Conservation (phyloP, 2,888 invertebrate species). For the Lucinisca nassula region DNA sequence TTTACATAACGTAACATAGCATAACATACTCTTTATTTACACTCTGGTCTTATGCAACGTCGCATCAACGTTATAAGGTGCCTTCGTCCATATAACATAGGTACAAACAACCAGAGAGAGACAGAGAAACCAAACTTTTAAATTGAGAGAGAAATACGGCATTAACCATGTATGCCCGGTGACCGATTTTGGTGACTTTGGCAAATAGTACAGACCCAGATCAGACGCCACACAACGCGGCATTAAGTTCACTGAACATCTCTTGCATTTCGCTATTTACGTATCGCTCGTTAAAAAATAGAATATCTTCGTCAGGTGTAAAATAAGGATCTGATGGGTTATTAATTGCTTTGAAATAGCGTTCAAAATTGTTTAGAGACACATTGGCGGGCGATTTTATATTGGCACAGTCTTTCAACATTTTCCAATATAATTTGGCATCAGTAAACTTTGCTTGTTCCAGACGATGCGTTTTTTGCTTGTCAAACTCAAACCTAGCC, state of each 20-base stretch:
- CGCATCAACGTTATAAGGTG: no score
- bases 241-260: neutral
- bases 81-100: no score
- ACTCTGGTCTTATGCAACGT: no score
- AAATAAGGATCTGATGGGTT: neutral
- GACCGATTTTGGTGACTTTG: no score
- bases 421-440: slow-evolving; percentile 1
- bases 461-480: neutral
- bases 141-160: no score
- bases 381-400: neutral
- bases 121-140: no score
- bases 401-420: neutral
- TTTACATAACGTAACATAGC: no score
- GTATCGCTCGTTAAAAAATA: neutral
- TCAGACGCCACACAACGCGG: no score
- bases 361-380: neutral
- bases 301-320: neutral
- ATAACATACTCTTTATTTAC: no score
- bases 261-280: neutral
- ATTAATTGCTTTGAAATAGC: neutral
- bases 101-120: no score
- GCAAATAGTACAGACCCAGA: no score
- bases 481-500: neutral
- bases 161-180: no score
- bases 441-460: neutral